phyloP scores from a whole-genome alignment of 2,113 vertebrate genomes.

The Gavia stellata region DNA sequence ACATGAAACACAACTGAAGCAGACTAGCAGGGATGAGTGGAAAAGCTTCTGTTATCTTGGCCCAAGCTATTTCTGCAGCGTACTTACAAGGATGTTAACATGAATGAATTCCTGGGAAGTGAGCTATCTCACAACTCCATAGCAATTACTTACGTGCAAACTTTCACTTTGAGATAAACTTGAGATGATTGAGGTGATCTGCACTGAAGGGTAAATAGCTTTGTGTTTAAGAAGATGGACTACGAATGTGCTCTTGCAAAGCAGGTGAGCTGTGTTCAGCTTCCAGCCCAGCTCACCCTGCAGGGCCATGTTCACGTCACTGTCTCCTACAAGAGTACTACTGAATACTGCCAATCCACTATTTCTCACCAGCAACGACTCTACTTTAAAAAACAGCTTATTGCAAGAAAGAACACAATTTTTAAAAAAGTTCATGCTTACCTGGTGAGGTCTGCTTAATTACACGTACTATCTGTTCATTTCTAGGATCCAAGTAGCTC shows the following conservation, averaged over 20 bases:
- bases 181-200: neutral
- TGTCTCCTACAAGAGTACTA: neutral
- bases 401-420: neutral
- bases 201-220: neutral
- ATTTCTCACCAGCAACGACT: fast-evolving
- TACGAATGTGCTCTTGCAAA: neutral
- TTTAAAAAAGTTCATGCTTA: slow-evolving; percentile 30
- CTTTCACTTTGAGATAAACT: neutral
- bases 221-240: neutral
- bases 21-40: neutral
- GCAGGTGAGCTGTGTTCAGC: neutral
- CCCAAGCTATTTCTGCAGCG: neutral
- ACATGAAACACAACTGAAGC: neutral
- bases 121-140: neutral
- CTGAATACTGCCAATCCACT: neutral
- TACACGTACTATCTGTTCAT: slow-evolving; percentile 94
- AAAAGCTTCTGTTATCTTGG: neutral
- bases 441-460: slow-evolving; percentile 98
- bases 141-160: neutral
- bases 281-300: neutral
- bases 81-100: neutral
- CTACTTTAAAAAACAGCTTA: neutral
- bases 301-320: neutral
- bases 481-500: slow-evolving; percentile 95
- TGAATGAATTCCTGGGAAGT: neutral